These are phyloP conservation scores for Microcebus lehilahytsara DNA, from an alignment of 2,113 vertebrate species.

Conservation along the genomic window DNA sequence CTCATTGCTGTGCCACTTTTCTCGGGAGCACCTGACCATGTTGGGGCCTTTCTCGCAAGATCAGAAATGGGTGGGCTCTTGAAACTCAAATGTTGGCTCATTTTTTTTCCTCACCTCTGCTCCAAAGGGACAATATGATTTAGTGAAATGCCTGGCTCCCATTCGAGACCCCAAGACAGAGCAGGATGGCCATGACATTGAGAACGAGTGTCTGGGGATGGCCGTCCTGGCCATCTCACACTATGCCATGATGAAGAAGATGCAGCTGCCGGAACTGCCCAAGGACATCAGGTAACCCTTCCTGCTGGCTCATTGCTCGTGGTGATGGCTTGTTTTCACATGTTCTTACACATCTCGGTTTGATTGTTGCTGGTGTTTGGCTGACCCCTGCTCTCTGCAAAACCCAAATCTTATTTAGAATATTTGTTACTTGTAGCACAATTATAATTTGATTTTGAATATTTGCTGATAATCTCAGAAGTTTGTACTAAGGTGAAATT, in stretches of 20 bases:
- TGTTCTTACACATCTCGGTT: neutral
- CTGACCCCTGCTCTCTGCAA: neutral
- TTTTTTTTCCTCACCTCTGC: neutral
- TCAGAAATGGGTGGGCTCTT: neutral
- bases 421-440: neutral
- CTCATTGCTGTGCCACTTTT: neutral
- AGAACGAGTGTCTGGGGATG: constrained; percentile 98
- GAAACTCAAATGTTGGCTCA: neutral
- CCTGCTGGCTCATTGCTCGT: neutral
- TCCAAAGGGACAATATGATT: constrained; percentile 93
- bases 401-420: neutral
- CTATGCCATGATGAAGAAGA: constrained; percentile 84
- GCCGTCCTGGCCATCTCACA: constrained; percentile 97
- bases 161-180: constrained; percentile 89
- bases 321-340: neutral
- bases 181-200: constrained; percentile 93
- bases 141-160: constrained; percentile 91
- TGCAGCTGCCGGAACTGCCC: constrained; percentile 85
- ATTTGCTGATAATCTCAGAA: neutral
- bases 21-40: neutral
- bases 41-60: neutral
- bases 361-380: neutral
- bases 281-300: constrained; percentile 90
- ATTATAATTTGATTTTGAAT: neutral
- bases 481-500: neutral